Evolutionary conservation across 2,797 vertebrate genomes (phyloP).

Genomic region (Fratercula arctica): DNA sequence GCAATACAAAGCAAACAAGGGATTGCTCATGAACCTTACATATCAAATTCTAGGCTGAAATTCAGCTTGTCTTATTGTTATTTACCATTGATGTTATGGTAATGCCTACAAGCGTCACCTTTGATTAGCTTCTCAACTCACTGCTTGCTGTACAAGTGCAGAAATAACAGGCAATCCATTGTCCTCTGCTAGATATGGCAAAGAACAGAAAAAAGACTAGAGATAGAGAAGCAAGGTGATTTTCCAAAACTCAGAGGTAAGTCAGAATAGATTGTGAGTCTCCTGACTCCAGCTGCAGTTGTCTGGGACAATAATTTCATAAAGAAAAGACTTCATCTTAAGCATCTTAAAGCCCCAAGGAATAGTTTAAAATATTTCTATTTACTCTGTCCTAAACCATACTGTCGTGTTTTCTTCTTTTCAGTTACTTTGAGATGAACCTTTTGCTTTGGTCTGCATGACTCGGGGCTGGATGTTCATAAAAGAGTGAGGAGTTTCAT

Average conservation of each 20-base stretch:
- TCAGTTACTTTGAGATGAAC: neutral
- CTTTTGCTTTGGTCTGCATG: constrained; percentile 9
- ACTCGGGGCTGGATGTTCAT: neutral
- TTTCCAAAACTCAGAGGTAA: neutral
- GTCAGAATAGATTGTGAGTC: neutral
- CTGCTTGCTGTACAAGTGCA: neutral
- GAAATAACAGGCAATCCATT: neutral
- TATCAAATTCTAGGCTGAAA: neutral
- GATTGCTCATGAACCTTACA: neutral
- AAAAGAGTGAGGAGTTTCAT: constrained; percentile 1
- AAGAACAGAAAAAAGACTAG: neutral
- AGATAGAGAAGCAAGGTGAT: neutral
- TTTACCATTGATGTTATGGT: neutral
- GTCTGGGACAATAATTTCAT: neutral
- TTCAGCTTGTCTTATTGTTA: neutral
- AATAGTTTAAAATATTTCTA: neutral
- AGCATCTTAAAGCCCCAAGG: neutral
- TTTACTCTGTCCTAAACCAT: neutral
- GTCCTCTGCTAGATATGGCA: neutral
- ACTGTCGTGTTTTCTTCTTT: neutral
- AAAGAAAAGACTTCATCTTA: neutral
- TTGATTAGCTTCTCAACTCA: neutral
- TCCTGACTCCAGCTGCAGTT: neutral
- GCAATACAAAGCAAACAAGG: neutral
- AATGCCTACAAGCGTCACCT: neutral